Conservation (phyloP, 2,888 invertebrate genomes). For the Lepidocyrtoides sp. region DNA sequence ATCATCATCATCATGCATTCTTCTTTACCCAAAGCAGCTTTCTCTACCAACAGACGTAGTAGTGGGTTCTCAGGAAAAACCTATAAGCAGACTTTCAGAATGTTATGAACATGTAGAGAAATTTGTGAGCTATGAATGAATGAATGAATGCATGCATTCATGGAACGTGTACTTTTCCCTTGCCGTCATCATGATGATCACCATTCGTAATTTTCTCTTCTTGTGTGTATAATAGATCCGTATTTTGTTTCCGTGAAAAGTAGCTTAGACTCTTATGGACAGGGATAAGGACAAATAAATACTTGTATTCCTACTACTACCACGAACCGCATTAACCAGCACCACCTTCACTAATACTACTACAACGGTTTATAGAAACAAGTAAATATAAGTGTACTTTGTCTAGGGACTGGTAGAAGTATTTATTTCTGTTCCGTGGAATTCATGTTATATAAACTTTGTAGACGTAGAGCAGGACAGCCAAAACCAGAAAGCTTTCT, state of each 20-base stretch:
- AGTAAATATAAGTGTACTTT: not conserved
- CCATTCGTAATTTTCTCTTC: slow-evolving; percentile 18
- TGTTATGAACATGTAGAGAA: not conserved
- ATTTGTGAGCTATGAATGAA: not conserved
- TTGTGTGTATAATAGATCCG: slow-evolving; percentile 23
- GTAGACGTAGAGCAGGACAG: not conserved
- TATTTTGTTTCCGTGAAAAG: slow-evolving; percentile 42
- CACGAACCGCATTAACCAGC: slow-evolving; percentile 63
- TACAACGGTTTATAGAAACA: not conserved
- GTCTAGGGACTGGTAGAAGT: not conserved
- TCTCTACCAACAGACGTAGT: slow-evolving; percentile 26
- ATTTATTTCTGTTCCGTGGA: not conserved
- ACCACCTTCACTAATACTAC: slow-evolving; percentile 1
- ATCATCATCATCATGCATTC: slow-evolving; percentile 13
- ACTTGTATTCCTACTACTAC: slow-evolving; percentile 31
- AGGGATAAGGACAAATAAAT: slow-evolving; percentile 50
- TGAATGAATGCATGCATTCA: slow-evolving; percentile 5
- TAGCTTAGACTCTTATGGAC: slow-evolving; percentile 14
- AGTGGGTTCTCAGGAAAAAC: not conserved
- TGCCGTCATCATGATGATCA: too few species aligned
- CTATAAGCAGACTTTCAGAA: not conserved
- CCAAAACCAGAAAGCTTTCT: slow-evolving; percentile 52
- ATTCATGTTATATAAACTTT: slow-evolving; percentile 1
- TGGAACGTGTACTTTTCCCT: too few species aligned
- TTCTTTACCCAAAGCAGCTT: slow-evolving; percentile 37